Conservation (phyloP, 1,140 invertebrate genomes). For the Holcopasites calliopsidis region DNA sequence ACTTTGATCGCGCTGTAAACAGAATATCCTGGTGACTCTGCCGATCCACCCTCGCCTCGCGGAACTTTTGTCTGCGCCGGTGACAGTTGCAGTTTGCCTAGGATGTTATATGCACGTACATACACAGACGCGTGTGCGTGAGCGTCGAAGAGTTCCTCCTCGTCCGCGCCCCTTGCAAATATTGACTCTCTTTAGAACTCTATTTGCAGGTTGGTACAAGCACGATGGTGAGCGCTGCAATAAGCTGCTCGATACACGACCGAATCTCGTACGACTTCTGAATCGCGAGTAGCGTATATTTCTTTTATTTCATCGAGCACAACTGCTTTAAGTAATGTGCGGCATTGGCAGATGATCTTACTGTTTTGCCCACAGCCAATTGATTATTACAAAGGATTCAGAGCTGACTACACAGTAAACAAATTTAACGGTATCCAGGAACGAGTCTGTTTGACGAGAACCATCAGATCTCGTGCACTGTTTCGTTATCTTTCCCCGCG, state of each 20-base stretch:
- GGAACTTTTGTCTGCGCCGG: neutral
- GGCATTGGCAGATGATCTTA: no score
- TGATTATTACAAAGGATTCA: no score
- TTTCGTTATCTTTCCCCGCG: no score
- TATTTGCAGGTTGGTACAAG: neutral
- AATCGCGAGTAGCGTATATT: neutral
- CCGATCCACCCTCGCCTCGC: neutral
- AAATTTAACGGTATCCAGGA: no score
- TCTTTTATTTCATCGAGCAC: no score
- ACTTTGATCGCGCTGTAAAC: conserved; percentile 63
- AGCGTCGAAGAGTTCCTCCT: neutral
- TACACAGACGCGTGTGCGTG: neutral
- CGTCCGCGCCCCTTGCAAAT: conserved; percentile 3
- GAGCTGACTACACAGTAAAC: no score
- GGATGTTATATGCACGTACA: neutral
- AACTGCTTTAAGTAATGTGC: no score
- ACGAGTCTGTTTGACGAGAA: no score
- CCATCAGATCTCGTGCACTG: no score
- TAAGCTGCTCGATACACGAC: neutral
- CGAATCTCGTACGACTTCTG: neutral
- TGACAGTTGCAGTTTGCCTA: neutral
- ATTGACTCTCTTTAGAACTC: conserved; percentile 17
- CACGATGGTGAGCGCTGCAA: neutral
- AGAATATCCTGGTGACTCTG: conserved; percentile 30
- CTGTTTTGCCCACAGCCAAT: no score